These are phyloP conservation scores for Isichthys henryi DNA, from an alignment of 2,113 vertebrate species.

Conservation along the genomic window DNA sequence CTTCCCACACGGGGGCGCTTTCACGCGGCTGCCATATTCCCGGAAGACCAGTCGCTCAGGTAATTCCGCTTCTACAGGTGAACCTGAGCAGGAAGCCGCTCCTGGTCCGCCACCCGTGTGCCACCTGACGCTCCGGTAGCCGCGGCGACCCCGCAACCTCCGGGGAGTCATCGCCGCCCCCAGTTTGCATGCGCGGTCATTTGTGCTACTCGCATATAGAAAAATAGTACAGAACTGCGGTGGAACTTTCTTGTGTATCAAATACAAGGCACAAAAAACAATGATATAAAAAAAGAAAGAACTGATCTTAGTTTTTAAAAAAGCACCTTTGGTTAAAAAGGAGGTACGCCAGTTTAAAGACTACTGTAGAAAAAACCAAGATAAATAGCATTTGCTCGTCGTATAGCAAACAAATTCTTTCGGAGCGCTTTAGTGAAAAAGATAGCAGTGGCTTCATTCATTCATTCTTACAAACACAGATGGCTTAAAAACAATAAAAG, in stretches of 20 bases:
- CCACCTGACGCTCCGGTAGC: background rate
- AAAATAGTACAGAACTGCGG: conserved; percentile 10
- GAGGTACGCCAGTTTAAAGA: conserved; percentile 68
- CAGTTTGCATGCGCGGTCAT: background rate
- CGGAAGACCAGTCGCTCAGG: background rate
- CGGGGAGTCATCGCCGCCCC: background rate
- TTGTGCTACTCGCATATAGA: conserved; percentile 15
- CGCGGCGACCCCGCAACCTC: background rate
- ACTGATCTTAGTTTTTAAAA: conserved; percentile 53
- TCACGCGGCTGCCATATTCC: background rate
- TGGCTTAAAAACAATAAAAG: conserved; percentile 34
- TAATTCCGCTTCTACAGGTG: conserved; percentile 24
- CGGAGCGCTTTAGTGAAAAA: conserved; percentile 34
- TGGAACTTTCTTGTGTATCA: conserved; percentile 52
- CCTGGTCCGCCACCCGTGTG: background rate
- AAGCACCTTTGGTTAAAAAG: conserved; percentile 72
- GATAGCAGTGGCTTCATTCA: conserved; percentile 38
- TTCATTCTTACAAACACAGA: conserved; percentile 33
- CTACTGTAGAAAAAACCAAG: conserved; percentile 38
- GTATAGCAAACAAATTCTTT: background rate
- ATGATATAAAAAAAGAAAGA: conserved; percentile 45
- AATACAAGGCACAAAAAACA: conserved; percentile 68
- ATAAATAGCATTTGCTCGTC: conserved; percentile 15
- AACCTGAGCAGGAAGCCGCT: background rate
- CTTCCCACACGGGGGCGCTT: background rate